These are phyloP conservation scores for Colinus virginianus DNA, from an alignment of 2,113 vertebrate species.

Conservation along the genomic window DNA sequence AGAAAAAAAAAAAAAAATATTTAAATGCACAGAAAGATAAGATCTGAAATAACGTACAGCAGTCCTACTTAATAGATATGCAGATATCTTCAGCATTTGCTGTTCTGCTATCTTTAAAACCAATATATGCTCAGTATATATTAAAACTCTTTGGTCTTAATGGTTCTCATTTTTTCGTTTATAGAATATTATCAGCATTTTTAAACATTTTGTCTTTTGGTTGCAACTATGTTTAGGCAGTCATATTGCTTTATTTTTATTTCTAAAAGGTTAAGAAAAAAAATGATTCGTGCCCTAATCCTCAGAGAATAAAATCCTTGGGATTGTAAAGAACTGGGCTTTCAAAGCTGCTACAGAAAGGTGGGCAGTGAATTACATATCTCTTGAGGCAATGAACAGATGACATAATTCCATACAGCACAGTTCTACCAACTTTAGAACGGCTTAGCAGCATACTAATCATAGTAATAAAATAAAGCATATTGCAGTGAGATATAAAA, in stretches of 20 bases:
- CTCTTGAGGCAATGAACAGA: not conserved
- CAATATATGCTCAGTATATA: not conserved
- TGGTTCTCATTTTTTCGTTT: not conserved
- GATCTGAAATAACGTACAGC: not conserved
- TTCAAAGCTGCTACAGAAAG: not conserved
- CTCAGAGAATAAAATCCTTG: not conserved
- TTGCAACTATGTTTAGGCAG: not conserved
- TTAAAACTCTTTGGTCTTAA: not conserved
- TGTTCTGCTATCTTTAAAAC: not conserved
- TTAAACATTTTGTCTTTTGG: not conserved
- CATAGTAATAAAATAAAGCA: not conserved
- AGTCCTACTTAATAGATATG: not conserved
- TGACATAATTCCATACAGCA: not conserved
- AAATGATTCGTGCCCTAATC: too few relatives aligned
- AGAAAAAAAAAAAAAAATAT: not conserved
- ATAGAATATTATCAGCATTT: not conserved
- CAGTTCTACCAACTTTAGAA: not conserved
- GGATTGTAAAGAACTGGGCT: not conserved
- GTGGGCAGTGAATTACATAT: not conserved
- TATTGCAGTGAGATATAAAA: not conserved
- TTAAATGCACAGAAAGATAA: not conserved
- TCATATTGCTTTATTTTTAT: too few relatives aligned
- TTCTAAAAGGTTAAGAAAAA: too few relatives aligned
- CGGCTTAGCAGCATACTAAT: not conserved
- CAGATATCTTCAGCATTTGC: not conserved